Base-by-base conservation (phyloP, 2,113 vertebrate species). In the Lates calcarifer region DNA sequence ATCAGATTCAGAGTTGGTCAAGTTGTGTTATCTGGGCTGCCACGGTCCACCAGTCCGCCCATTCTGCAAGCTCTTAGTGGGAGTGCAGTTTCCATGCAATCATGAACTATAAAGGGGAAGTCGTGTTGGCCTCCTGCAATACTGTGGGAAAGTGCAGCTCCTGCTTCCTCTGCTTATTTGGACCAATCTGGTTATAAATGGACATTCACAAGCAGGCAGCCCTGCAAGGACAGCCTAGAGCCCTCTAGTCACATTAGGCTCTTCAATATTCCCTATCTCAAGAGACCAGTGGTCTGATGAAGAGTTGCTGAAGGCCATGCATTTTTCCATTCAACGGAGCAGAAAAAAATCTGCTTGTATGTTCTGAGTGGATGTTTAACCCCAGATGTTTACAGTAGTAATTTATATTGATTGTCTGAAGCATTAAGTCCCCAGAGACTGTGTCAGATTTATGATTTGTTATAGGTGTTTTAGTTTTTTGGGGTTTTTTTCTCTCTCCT, bases 141-240 rank as follows among this genome's bases (percentile, higher is more conserved):
- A 93, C 93, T 95, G 94, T 95, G 95, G 95, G 95, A 95, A 95
- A 95, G 90, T 93, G 87, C 83, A 74, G 93, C 88, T 94, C 88
- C 61, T 49, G 84, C 84, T 91, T 93, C 88, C 89, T 89, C 69
- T 88, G 91, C 93, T 93, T 94, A 88, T 94, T 94, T 92, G 70
- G 82, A 93, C 91, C 93, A 86, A 79, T 90, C 82, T 84, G 86
- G 89, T 94, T 92, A 91, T 93, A 94, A 94, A 93, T 92, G 92
- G 90, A 91, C 91, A 84, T 93, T 94, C 87, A 92, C 85, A 91
- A 84, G 84, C 82, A 87, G 87, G 81, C 84, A 47, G 88, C 76
- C 67, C 76, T 82, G 78, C 28, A 73, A 82, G 85, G 79, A 87
- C 86, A 74, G 79, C 84, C 87, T 75, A 64, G 71, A 74, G 69